Conservation (phyloP, 1,140 invertebrate species). For the Pseudomyrmex dendroicus region DNA sequence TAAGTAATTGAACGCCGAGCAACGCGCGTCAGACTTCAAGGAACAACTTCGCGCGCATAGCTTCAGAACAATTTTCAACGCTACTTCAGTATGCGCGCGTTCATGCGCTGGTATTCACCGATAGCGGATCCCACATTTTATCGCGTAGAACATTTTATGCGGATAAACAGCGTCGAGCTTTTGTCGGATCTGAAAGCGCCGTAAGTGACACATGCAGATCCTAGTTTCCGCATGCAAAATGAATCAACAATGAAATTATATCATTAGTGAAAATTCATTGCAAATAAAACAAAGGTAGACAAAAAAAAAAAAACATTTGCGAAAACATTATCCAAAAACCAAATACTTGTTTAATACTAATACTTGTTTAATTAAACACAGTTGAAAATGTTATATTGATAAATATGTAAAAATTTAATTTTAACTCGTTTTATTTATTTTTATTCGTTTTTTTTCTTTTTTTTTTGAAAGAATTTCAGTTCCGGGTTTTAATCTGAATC, state of each 20-base stretch:
- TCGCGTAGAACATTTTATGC: neutral
- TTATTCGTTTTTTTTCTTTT: too few relatives aligned
- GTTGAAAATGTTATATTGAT: too few relatives aligned
- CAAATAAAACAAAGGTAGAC: neutral
- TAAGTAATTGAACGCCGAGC: neutral
- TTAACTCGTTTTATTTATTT: too few relatives aligned
- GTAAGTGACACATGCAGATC: too few relatives aligned
- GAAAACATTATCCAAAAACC: too few relatives aligned
- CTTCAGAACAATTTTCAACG: slow-evolving; percentile 4
- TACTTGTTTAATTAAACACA: neutral
- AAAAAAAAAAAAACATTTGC: neutral
- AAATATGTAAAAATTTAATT: too few relatives aligned
- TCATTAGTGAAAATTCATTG: neutral
- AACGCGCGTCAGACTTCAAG: neutral
- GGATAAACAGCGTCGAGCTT: neutral
- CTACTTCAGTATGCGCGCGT: slow-evolving; percentile 8
- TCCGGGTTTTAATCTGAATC: too few relatives aligned
- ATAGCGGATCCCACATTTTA: slow-evolving; percentile 26
- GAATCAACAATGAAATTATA: neutral
- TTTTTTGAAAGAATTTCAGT: too few relatives aligned
- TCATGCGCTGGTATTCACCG: neutral
- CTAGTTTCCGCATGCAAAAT: neutral
- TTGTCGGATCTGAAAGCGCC: neutral
- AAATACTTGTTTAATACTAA: neutral
- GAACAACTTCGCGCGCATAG: slow-evolving; percentile 35